A percentile compares a stretch with the other conserved stretches of the same genome.
phyloP scores from a whole-genome alignment of 2,888 invertebrate genomes.

The Sinodicranocentrus sp. region DNA sequence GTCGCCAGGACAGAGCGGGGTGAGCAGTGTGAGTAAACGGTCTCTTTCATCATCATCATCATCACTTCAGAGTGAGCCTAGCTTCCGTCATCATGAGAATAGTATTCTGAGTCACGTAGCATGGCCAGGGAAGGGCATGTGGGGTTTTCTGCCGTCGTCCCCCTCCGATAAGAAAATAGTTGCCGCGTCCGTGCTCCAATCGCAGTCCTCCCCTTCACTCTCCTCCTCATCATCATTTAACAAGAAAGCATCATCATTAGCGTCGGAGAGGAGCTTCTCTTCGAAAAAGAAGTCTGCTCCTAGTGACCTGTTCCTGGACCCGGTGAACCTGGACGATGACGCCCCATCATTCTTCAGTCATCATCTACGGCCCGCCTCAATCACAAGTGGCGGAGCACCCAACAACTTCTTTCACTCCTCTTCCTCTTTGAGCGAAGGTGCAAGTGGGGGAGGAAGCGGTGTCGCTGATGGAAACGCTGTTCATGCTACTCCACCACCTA shows the following conservation, averaged over 20 bases:
- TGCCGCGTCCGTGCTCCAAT: constrained; percentile 25
- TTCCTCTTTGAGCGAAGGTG: constrained; percentile 34
- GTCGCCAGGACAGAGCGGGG: neutral
- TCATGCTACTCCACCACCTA: constrained; percentile 63
- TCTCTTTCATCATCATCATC: constrained; percentile 60
- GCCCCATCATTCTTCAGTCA: constrained; percentile 33
- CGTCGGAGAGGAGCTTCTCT: constrained; percentile 12
- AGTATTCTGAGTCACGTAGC: constrained; percentile 62
- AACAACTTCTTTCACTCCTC: constrained; percentile 64
- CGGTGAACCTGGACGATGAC: constrained; percentile 60
- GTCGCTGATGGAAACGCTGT: too few species aligned
- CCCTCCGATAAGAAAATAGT: constrained; percentile 49
- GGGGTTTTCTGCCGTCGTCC: constrained; percentile 70
- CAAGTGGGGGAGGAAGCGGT: constrained; percentile 28
- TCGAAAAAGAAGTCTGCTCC: constrained; percentile 57
- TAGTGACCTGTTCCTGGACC: constrained; percentile 69
- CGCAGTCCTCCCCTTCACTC: constrained; percentile 28
- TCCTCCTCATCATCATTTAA: constrained; percentile 48
- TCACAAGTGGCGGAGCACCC: constrained; percentile 13
- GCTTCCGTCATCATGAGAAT: constrained; percentile 67
- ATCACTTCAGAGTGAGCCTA: constrained; percentile 44
- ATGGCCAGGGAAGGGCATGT: constrained; percentile 67
- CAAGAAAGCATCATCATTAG: constrained; percentile 59
- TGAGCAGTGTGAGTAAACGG: constrained; percentile 59
- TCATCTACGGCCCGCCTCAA: constrained; percentile 20